Base-by-base conservation (phyloP, 2,888 invertebrate species). In the Eupithecia vulgata region DNA sequence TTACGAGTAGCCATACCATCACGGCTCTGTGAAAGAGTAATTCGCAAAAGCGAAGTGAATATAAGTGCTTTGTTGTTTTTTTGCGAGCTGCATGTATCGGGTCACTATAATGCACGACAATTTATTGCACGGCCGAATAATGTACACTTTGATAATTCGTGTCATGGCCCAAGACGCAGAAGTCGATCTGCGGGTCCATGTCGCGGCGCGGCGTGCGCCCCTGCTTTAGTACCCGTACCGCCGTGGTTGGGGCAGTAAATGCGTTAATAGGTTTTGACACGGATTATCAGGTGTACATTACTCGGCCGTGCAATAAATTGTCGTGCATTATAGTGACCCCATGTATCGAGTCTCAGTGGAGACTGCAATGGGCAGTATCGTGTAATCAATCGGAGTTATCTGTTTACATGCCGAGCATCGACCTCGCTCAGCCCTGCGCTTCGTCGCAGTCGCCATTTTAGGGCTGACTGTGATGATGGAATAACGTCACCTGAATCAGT, bases 311-410 rank as follows among this genome's bases (percentile, higher is more conserved):
- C n/a, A n/a, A n/a, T n/a, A n/a, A n/a, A n/a, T n/a, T n/a, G n/a
- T n/a, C n/a, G n/a, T n/a, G n/a, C n/a, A n/a, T n/a, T n/a, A n/a
- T n/a, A n/a, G n/a, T n/a, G n/a, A n/a, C n/a, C n/a, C n/a, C 61
- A 15, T 74, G 67, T 76, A 71, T 72, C 59, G 64, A 74, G 68
- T 73, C 61, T 73, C 80, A 65, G 62, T 48, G 67, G 78, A 83
- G 84, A 85, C n/a, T n/a, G n/a, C n/a, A n/a, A 87, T 86, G 88
- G 89, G 84, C 83, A 86, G 84, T 85, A 86, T 82, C 84, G 83
- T 85, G 86, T 85, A 90, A 90, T 91, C 90, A 91, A 87, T 89
- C 84, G 84, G 82, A 88, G 87, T 90, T 91, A 92, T 92, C 92
- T 90, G 88, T 90, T 89, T 87, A 88, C 86, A 85, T 82, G 82